Evolutionary conservation across 2,797 vertebrate species (phyloP).

Genomic region (Tauraco hartlaubi): DNA sequence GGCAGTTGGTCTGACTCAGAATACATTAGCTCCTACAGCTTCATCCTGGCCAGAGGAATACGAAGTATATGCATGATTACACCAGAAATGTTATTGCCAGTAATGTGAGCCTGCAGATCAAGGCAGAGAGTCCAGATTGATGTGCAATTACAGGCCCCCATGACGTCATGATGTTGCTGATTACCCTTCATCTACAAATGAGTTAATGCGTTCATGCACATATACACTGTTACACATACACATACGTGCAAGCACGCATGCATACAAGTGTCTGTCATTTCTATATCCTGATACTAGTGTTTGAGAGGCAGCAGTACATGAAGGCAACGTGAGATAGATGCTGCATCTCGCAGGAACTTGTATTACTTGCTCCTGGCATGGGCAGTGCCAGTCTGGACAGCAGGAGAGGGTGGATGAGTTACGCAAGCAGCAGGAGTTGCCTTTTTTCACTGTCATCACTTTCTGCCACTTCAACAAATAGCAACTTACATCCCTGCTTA

Average conservation of each 20-base stretch:
- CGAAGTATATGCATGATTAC: slow-evolving; percentile 90
- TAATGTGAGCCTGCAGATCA: slow-evolving; percentile 79
- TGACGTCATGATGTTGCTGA: slow-evolving; percentile 79
- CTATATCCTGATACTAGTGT: background rate
- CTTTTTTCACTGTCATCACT: background rate
- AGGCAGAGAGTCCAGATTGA: slow-evolving; percentile 71
- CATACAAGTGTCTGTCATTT: background rate
- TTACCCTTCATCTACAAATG: slow-evolving; percentile 51
- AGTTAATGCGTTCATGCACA: slow-evolving; percentile 17
- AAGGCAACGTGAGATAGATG: background rate
- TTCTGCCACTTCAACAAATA: background rate
- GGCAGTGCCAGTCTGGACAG: background rate
- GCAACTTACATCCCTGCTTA: background rate
- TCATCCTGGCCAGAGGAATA: slow-evolving; percentile 87
- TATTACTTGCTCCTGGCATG: background rate
- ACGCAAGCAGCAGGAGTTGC: background rate
- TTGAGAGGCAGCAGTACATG: background rate
- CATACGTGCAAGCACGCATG: background rate
- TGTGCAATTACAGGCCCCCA: slow-evolving; percentile 75
- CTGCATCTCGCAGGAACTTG: background rate
- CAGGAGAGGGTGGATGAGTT: background rate
- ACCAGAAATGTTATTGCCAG: slow-evolving; percentile 87
- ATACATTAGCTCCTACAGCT: slow-evolving; percentile 95
- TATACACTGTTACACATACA: background rate
- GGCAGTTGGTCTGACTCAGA: slow-evolving; percentile 95